Conservation (phyloP, 2,797 vertebrate genomes). For the Pogonophryne albipinna region DNA sequence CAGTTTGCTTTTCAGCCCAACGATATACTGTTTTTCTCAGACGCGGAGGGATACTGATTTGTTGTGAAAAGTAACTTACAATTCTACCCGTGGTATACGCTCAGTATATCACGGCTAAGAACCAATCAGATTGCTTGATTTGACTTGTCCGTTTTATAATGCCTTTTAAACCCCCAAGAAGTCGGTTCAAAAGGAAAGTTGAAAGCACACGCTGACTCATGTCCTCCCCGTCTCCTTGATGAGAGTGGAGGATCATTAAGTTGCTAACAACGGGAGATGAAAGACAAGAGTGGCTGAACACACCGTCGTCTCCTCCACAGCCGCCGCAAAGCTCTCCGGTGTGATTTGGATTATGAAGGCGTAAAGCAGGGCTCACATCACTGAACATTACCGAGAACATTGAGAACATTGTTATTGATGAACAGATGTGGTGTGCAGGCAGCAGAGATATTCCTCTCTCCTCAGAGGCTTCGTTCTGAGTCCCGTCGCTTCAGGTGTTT, state of each 20-base stretch:
- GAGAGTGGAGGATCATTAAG: slow-evolving; percentile 80
- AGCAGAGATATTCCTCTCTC: slow-evolving; percentile 7
- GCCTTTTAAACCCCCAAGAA: slow-evolving; percentile 37
- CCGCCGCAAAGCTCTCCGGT: slow-evolving; percentile 58
- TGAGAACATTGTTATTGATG: slow-evolving; percentile 29
- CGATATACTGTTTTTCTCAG: too few species aligned
- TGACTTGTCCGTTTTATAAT: too few species aligned
- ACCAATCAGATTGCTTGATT: too few species aligned
- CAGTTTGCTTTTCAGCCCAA: too few species aligned
- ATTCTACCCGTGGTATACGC: too few species aligned
- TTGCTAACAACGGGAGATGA: slow-evolving; percentile 76
- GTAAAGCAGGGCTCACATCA: slow-evolving; percentile 30
- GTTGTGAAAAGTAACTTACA: too few species aligned
- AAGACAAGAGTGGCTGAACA: slow-evolving; percentile 67
- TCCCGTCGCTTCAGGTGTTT: too few species aligned
- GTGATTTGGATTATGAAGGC: slow-evolving; percentile 63
- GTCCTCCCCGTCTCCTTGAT: slow-evolving; percentile 70
- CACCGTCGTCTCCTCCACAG: slow-evolving; percentile 62
- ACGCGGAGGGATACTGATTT: too few species aligned
- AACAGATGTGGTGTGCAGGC: slow-evolving; percentile 22
- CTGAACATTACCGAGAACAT: slow-evolving; percentile 38
- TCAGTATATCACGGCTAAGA: too few species aligned
- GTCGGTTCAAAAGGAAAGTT: slow-evolving; percentile 46
- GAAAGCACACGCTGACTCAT: slow-evolving; percentile 65
- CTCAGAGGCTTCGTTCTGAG: background rate